These are phyloP conservation scores for Doryteuthis pealeii DNA, from an alignment of 1,140 invertebrate species.

Conservation along the genomic window DNA sequence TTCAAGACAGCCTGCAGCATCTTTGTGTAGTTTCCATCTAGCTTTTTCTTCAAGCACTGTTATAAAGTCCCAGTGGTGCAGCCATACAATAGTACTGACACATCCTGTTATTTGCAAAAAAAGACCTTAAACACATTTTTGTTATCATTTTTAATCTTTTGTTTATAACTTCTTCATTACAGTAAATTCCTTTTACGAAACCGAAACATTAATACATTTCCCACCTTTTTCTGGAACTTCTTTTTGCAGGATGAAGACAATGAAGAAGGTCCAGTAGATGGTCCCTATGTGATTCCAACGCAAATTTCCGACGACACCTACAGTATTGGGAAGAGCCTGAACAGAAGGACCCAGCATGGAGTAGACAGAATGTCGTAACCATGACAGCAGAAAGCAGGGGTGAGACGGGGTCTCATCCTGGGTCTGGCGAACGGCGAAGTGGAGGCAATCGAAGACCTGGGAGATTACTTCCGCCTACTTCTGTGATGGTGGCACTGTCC, in stretches of 20 bases:
- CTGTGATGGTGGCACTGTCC: slow-evolving; percentile 11
- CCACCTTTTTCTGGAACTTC: neutral
- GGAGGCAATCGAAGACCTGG: slow-evolving; percentile 8
- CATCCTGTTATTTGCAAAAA: too few species aligned
- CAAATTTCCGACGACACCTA: neutral
- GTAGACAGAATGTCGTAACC: slow-evolving; percentile 15
- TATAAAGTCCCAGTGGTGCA: too few species aligned
- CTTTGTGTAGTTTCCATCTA: too few species aligned
- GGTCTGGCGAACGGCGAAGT: neutral
- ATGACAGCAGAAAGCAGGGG: slow-evolving; percentile 14
- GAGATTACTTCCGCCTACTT: slow-evolving; percentile 11
- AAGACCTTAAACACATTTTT: too few species aligned
- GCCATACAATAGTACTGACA: too few species aligned
- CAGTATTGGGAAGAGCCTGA: slow-evolving; percentile 2
- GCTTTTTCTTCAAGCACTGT: too few species aligned
- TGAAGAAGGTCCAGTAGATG: slow-evolving; percentile 7
- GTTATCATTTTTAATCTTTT: too few species aligned
- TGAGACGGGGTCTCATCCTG: slow-evolving; percentile 7
- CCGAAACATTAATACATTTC: too few species aligned
- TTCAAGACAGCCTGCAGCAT: too few species aligned
- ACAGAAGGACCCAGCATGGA: slow-evolving; percentile 7
- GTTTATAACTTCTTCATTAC: too few species aligned
- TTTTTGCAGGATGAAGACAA: neutral
- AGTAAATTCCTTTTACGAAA: too few species aligned
- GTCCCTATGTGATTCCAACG: slow-evolving; percentile 5